Conservation (phyloP, 2,113 vertebrate species). For the Ovis aries region DNA sequence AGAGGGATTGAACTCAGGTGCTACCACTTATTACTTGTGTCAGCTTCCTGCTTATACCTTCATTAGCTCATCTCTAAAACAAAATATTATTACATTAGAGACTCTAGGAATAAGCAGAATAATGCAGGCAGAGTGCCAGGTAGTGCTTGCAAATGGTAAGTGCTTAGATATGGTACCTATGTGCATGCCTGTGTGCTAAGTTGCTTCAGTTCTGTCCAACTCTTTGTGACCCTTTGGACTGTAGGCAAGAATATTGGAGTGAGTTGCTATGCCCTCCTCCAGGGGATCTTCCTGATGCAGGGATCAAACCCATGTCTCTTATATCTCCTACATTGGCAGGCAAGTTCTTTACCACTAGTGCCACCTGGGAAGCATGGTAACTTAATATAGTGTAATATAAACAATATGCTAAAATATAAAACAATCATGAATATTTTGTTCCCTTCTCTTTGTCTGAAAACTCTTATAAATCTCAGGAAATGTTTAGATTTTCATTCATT, state of each 20-base stretch:
- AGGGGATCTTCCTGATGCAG: neutral
- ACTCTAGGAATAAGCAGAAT: neutral
- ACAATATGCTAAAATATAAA: neutral
- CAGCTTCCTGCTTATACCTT: neutral
- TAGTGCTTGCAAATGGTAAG: neutral
- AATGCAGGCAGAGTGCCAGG: neutral
- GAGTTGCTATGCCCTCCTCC: neutral
- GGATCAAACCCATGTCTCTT: neutral
- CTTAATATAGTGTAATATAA: neutral
- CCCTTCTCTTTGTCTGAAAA: neutral
- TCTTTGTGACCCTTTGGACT: neutral
- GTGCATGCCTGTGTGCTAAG: neutral
- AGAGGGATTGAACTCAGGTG: neutral
- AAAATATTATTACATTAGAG: neutral
- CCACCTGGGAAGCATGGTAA: neutral
- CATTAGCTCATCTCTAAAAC: neutral
- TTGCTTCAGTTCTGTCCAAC: neutral
- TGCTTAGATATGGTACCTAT: neutral
- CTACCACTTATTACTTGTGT: neutral
- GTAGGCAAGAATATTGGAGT: neutral
- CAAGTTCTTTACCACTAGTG: neutral
- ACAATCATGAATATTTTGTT: neutral
- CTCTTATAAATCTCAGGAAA: neutral
- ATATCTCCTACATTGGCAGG: neutral
- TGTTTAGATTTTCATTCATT: neutral